Percentiles rank a stretch among this genome's conserved stretches.
Conservation (phyloP, 2,113 vertebrate species). For the Apus apus region DNA sequence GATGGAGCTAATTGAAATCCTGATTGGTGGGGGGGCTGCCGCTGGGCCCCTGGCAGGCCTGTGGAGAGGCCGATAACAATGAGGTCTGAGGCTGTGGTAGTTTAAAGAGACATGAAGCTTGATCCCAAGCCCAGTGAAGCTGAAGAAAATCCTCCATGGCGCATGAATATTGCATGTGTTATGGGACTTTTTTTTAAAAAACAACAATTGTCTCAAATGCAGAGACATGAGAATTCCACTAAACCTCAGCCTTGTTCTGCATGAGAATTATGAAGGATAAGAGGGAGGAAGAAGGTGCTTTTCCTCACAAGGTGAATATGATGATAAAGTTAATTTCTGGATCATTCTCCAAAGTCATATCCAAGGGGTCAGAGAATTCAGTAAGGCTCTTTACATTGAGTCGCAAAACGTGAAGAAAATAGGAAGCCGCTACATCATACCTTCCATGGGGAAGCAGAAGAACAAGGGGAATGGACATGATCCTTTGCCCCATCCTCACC, state of each 20-base stretch:
- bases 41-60: neutral
- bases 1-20: neutral
- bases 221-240: neutral
- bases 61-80: neutral
- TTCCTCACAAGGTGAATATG: neutral
- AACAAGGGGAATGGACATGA: neutral
- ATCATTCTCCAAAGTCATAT: neutral
- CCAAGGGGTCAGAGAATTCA: neutral
- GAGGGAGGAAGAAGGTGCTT: neutral
- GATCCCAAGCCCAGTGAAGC: slow-evolving; percentile 7
- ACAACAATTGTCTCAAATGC: neutral
- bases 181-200: neutral
- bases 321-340: neutral
- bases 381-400: neutral
- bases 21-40: neutral
- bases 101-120: neutral
- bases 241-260: neutral
- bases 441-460: neutral
- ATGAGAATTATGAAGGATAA: neutral
- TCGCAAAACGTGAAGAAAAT: neutral
- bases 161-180: neutral
- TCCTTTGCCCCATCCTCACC: neutral
- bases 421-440: neutral
- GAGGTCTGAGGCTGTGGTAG: neutral
- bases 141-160: neutral